Evolutionary conservation across 2,113 vertebrate species (phyloP).

Genomic region (Diglossa brunneiventris): DNA sequence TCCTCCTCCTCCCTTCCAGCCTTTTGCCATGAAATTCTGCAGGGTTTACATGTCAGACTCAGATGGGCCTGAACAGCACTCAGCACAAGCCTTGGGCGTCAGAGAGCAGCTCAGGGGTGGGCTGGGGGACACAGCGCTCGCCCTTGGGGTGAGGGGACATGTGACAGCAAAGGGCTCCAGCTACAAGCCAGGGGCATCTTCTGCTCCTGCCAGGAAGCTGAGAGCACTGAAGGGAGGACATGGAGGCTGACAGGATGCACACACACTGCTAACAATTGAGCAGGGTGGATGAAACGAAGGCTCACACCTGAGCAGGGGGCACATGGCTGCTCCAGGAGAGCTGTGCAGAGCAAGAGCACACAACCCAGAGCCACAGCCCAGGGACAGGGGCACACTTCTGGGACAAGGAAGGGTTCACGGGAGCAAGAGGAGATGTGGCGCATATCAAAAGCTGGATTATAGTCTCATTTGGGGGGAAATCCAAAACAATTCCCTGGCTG

Average conservation of each 20-base stretch:
- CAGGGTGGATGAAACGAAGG: not conserved
- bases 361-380: fast-evolving
- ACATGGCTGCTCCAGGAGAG: fast-evolving
- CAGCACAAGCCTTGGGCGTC: fast-evolving
- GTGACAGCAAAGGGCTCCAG: not conserved
- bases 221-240: not conserved
- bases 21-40: not conserved
- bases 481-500: not conserved
- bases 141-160: not conserved
- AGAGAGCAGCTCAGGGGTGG: not conserved
- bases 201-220: not conserved
- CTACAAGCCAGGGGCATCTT: not conserved
- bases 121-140: fast-evolving
- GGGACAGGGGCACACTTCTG: not conserved
- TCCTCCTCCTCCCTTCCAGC: not conserved
- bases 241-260: not conserved
- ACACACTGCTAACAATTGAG: not conserved
- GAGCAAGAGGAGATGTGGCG: not conserved
- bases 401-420: not conserved
- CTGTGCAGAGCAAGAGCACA: not conserved
- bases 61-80: not conserved
- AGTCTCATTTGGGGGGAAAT: not conserved
- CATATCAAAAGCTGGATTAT: not conserved
- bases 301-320: not conserved
- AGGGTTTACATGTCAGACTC: not conserved